phyloP scores from a whole-genome alignment of 2,797 vertebrate species.

The Hydrophis major region DNA sequence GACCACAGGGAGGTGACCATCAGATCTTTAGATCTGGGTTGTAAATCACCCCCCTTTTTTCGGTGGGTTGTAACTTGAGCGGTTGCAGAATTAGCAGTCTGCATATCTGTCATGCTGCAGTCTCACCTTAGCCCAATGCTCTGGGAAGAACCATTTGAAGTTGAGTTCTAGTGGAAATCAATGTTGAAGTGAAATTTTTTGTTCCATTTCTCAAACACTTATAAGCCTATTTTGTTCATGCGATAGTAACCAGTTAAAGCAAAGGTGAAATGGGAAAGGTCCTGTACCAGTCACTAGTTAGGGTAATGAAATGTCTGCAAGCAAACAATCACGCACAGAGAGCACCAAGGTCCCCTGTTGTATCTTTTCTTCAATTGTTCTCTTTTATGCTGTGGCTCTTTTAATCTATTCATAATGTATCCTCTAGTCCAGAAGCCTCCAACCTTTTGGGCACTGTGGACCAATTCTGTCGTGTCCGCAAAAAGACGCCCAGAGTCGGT shows the following conservation, averaged over 20 bases:
- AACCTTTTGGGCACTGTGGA: background rate
- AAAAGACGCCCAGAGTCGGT: too few species aligned
- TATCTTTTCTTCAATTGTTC: background rate
- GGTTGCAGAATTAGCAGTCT: background rate
- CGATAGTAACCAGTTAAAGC: background rate
- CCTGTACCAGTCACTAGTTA: background rate
- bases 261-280: background rate
- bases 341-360: background rate
- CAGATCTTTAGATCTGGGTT: background rate
- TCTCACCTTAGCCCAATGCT: background rate
- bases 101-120: background rate
- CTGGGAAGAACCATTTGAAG: background rate
- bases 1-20: background rate
- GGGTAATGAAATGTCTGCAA: background rate
- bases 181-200: background rate
- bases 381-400: background rate
- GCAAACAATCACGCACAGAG: background rate
- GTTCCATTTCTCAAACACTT: background rate
- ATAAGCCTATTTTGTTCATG: background rate
- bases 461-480: too few species aligned
- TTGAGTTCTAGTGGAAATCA: background rate
- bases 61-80: background rate
- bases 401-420: background rate
- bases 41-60: too few species aligned
- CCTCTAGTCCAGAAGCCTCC: background rate